Evolutionary conservation across 2,888 invertebrate genomes (phyloP).

Genomic region (Tipula confusa): DNA sequence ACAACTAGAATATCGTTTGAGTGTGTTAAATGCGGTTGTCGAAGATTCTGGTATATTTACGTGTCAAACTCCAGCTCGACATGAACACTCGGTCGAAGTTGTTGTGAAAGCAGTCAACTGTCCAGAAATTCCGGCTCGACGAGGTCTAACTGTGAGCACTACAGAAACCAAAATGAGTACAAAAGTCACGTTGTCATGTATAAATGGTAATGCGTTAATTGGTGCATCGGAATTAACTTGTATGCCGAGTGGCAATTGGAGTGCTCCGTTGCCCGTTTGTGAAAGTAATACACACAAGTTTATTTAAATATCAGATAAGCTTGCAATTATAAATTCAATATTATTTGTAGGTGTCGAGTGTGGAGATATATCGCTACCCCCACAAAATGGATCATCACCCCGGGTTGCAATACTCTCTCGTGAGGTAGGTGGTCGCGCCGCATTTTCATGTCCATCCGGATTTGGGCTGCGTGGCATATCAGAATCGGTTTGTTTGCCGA

Average conservation of each 20-base stretch:
- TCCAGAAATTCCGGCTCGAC: slow-evolving; percentile 65
- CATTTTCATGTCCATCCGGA: slow-evolving; percentile 74
- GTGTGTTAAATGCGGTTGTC: slow-evolving; percentile 72
- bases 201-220: slow-evolving; percentile 74
- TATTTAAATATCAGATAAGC: slow-evolving; percentile 27
- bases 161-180: slow-evolving; percentile 71
- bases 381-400: slow-evolving; percentile 58
- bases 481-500: slow-evolving; percentile 70
- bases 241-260: slow-evolving; percentile 84
- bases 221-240: slow-evolving; percentile 70
- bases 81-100: slow-evolving; percentile 74
- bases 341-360: slow-evolving; percentile 64
- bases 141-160: slow-evolving; percentile 68
- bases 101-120: slow-evolving; percentile 78
- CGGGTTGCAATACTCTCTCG: slow-evolving; percentile 70
- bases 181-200: slow-evolving; percentile 67
- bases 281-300: slow-evolving; percentile 55
- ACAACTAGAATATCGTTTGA: slow-evolving; percentile 73
- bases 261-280: slow-evolving; percentile 73
- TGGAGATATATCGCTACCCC: slow-evolving; percentile 61
- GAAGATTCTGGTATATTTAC: slow-evolving; percentile 81
- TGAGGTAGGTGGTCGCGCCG: slow-evolving; percentile 74
- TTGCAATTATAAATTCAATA: neutral
- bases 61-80: slow-evolving; percentile 79
- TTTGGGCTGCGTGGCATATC: slow-evolving; percentile 70